phyloP scores from a whole-genome alignment of 1,140 invertebrate species.

The Triops cancriformis region DNA sequence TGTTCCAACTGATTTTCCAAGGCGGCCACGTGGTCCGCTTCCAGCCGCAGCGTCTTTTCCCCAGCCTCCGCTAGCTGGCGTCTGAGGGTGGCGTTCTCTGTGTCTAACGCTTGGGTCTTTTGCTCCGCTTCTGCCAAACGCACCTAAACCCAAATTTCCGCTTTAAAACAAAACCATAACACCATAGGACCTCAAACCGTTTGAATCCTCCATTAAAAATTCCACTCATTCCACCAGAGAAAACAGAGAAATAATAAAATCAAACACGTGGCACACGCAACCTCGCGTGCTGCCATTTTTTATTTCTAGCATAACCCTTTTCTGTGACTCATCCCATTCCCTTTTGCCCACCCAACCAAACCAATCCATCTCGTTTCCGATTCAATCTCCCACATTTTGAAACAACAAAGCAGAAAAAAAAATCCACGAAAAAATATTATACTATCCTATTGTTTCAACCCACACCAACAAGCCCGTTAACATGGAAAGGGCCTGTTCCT shows the following conservation, averaged over 20 bases:
- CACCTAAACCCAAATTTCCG: neutral
- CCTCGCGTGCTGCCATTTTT: neutral
- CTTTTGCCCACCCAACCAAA: neutral
- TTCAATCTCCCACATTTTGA: neutral
- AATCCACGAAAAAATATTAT: neutral
- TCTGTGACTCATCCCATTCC: slow-evolving; percentile 7
- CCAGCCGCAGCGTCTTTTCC: slow-evolving; percentile 44
- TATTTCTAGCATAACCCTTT: neutral
- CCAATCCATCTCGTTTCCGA: neutral
- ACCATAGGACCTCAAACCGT: neutral
- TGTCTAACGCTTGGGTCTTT: slow-evolving; percentile 12
- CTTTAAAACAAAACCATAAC: slow-evolving; percentile 3
- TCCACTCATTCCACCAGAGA: neutral
- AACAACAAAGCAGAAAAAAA: neutral
- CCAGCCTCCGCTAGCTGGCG: slow-evolving; percentile 10
- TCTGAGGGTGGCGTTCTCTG: slow-evolving; percentile 15
- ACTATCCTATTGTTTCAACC: neutral
- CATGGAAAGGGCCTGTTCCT: neutral
- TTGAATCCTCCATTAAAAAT: slow-evolving; percentile 12
- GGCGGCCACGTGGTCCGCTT: slow-evolving; percentile 49
- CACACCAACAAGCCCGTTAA: neutral
- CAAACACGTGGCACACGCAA: neutral
- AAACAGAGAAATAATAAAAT: neutral
- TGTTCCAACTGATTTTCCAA: slow-evolving; percentile 52
- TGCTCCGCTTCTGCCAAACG: slow-evolving; percentile 22